phyloP scores from a whole-genome alignment of 2,888 invertebrate species.

The Biston stratarius region DNA sequence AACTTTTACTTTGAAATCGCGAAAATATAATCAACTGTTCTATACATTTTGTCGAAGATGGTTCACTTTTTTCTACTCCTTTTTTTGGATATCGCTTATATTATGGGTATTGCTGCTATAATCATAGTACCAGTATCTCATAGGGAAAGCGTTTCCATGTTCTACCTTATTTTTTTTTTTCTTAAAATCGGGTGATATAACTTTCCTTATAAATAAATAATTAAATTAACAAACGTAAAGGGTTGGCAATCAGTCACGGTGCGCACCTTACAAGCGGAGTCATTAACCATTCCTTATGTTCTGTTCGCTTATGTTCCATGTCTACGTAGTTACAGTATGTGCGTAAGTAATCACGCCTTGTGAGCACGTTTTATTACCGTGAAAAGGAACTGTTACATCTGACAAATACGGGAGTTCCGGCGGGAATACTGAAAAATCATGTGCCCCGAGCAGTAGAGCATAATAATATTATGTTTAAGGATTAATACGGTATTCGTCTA shows the following conservation, averaged over 20 bases:
- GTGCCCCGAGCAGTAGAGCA: no score
- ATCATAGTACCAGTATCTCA: neutral
- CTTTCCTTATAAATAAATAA: slow-evolving; percentile 6
- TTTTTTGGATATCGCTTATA: no score
- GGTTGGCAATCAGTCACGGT: slow-evolving; percentile 26
- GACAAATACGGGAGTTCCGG: neutral
- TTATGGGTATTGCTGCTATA: neutral
- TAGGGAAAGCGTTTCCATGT: no score
- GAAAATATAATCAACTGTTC: neutral
- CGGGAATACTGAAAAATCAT: no score
- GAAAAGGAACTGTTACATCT: slow-evolving; percentile 10
- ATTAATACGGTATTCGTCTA: no score
- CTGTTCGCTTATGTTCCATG: slow-evolving; percentile 4
- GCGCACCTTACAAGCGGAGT: slow-evolving; percentile 14
- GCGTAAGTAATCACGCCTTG: slow-evolving; percentile 6
- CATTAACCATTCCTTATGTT: slow-evolving; percentile 32
- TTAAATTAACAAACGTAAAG: slow-evolving; percentile 20
- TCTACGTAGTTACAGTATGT: neutral
- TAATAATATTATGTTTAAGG: no score
- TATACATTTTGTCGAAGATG: no score
- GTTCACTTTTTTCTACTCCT: no score
- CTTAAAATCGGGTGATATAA: neutral
- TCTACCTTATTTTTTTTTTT: no score
- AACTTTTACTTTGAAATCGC: neutral
- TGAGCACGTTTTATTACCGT: slow-evolving; percentile 3